phyloP scores from a whole-genome alignment of 2,888 invertebrate species.

The Pardosa pseudoannulata region DNA sequence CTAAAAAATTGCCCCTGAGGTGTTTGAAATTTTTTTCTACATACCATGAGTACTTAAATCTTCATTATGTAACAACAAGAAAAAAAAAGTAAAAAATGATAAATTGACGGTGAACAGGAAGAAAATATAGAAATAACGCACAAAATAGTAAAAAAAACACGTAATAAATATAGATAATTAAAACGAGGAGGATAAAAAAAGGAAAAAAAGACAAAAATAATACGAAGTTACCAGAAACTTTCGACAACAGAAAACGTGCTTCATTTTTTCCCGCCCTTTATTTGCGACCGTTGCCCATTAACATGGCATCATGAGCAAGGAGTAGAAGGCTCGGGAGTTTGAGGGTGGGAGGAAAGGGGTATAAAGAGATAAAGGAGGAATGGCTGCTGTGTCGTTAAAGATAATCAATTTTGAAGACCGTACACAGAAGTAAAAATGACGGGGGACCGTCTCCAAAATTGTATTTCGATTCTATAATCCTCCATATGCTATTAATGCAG shows the following conservation, averaged over 20 bases:
- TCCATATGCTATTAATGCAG: no score
- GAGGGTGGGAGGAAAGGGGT: background rate
- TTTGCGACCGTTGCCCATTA: constrained; percentile 42
- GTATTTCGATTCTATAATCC: background rate
- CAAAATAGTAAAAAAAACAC: background rate
- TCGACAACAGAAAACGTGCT: background rate
- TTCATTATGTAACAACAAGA: no score
- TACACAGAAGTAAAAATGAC: constrained; percentile 24
- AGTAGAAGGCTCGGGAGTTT: constrained; percentile 2
- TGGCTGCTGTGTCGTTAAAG: constrained; percentile 51
- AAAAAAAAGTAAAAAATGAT: no score
- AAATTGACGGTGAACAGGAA: no score
- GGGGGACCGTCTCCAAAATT: constrained; percentile 34
- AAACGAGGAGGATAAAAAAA: no score
- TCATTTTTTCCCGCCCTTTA: constrained; percentile 21
- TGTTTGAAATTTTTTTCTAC: no score
- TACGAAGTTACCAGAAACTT: constrained; percentile 36
- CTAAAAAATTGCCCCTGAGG: no score
- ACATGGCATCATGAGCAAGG: constrained; percentile 10
- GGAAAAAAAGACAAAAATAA: background rate
- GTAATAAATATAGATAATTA: background rate
- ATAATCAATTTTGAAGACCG: constrained; percentile 69
- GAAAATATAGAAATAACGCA: no score
- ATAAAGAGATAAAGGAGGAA: constrained; percentile 18
- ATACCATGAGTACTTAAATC: no score